Conservation (phyloP, 2,797 vertebrate species). For the Premnoplex brunnescens region DNA sequence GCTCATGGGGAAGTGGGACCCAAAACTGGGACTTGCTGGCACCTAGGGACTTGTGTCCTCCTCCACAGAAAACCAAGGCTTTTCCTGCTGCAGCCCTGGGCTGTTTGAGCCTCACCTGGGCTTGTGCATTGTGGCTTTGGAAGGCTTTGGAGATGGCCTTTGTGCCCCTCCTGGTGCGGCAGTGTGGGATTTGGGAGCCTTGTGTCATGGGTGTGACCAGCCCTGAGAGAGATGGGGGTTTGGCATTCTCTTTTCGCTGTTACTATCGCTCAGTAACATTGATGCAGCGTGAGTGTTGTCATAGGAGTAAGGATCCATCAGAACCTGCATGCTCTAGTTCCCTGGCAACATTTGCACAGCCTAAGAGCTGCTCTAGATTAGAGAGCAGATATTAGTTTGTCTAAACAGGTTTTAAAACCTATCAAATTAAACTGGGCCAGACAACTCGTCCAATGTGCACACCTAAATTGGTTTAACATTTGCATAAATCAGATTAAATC, state of each 20-base stretch:
- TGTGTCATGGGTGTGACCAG: background rate
- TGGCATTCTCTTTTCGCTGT: accelerated
- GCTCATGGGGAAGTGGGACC: background rate
- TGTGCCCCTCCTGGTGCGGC: background rate
- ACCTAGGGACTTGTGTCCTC: background rate
- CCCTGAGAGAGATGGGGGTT: background rate
- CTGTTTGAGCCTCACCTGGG: background rate
- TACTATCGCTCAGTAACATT: background rate
- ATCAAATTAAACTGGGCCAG: slow-evolving; percentile 38
- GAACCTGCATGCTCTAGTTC: background rate
- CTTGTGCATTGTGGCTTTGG: background rate
- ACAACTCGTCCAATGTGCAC: background rate
- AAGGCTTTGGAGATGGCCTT: background rate
- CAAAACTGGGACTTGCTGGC: background rate
- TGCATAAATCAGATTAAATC: slow-evolving; percentile 5
- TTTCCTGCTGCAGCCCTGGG: background rate
- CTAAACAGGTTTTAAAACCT: slow-evolving; percentile 47
- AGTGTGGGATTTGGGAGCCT: accelerated
- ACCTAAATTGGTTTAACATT: slow-evolving; percentile 36
- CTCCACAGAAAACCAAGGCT: accelerated
- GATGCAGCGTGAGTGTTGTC: background rate
- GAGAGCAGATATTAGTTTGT: slow-evolving; percentile 32
- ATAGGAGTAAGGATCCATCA: background rate
- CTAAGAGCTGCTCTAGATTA: slow-evolving; percentile 11
- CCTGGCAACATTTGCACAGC: slow-evolving; percentile 8